Evolutionary conservation across 2,888 invertebrate genomes (phyloP).

Genomic region (Meiosimyza platycephala): DNA sequence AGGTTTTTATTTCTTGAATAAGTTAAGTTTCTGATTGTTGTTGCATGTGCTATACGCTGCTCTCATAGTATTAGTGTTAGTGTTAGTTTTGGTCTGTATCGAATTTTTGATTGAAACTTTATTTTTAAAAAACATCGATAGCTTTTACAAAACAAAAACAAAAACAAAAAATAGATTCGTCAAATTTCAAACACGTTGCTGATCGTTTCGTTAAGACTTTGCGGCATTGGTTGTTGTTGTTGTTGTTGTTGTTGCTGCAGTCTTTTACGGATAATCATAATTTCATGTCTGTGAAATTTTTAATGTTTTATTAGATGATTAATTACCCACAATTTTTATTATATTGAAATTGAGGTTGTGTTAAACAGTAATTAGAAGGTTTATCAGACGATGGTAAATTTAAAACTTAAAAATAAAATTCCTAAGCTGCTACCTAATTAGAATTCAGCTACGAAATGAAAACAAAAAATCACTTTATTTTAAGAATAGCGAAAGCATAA

Average conservation of each 20-base stretch:
- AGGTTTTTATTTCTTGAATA: not conserved
- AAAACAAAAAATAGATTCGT: slow-evolving; percentile 16
- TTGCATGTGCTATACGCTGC: not conserved
- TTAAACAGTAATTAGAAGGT: not conserved
- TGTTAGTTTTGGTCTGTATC: slow-evolving; percentile 12
- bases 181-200: slow-evolving; percentile 11
- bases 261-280: not conserved
- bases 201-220: too few relatives aligned
- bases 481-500: too few relatives aligned
- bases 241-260: not conserved
- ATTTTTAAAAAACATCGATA: not conserved
- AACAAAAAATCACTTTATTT: too few relatives aligned
- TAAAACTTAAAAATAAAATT: not conserved
- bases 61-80: not conserved
- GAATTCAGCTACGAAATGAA: too few relatives aligned
- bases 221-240: too few relatives aligned
- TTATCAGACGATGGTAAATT: not conserved
- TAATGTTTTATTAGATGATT: slow-evolving; percentile 9
- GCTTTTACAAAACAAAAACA: not conserved
- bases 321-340: slow-evolving; percentile 11
- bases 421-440: too few relatives aligned
- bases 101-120: slow-evolving; percentile 26
- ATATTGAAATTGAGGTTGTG: slow-evolving; percentile 1
- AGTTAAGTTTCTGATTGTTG: too few relatives aligned
- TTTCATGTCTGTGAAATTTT: slow-evolving; percentile 3